phyloP scores from a whole-genome alignment of 1,140 invertebrate genomes.

The Drosophila santomea region DNA sequence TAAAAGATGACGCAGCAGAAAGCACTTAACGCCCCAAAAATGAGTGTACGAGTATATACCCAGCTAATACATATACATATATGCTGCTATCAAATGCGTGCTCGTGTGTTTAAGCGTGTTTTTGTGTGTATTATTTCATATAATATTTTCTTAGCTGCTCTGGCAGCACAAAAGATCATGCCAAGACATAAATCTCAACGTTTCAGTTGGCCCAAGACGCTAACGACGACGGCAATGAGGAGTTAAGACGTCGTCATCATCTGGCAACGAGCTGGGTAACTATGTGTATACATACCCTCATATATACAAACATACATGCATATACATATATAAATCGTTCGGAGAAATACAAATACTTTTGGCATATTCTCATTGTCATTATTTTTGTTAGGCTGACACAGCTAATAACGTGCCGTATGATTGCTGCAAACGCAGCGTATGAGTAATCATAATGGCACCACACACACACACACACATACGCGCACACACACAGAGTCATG shows the following conservation, averaged over 20 bases:
- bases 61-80: constrained; percentile 1
- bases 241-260: constrained; percentile 67
- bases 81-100: constrained; percentile 18
- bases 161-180: constrained; percentile 73
- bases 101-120: constrained; percentile 25
- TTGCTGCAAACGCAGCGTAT: constrained; percentile 81
- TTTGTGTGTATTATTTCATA: constrained; percentile 74
- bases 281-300: constrained; percentile 9
- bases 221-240: constrained; percentile 51
- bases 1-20: constrained; percentile 75
- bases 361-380: constrained; percentile 81
- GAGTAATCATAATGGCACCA: constrained; percentile 78
- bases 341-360: constrained; percentile 71
- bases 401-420: constrained; percentile 79
- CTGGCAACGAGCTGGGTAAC: constrained; percentile 42
- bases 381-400: constrained; percentile 79
- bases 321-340: constrained; percentile 12
- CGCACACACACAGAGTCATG: constrained; percentile 2
- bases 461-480: constrained; percentile 9
- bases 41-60: constrained; percentile 16
- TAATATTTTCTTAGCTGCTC: constrained; percentile 78
- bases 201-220: constrained; percentile 72
- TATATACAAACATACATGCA: neutral
- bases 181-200: constrained; percentile 81
- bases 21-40: constrained; percentile 75